These are phyloP conservation scores for Papilio dardanus DNA, from an alignment of 1,140 invertebrate genomes.

Conservation along the genomic window DNA sequence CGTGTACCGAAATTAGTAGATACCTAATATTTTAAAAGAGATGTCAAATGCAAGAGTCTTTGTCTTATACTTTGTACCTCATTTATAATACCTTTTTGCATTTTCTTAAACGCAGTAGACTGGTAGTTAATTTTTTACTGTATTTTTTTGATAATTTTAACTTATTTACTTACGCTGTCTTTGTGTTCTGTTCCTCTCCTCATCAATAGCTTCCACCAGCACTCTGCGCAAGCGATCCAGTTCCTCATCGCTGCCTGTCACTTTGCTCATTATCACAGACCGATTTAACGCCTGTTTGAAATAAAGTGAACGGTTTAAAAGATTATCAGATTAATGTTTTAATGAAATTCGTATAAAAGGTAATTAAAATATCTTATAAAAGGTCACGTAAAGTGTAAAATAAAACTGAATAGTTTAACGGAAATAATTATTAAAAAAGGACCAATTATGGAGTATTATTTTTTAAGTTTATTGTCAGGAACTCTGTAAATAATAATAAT, in stretches of 20 bases:
- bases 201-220: slow-evolving; percentile 74
- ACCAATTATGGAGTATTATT: background rate
- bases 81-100: background rate
- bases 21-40: too few species aligned
- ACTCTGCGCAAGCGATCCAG: slow-evolving; percentile 61
- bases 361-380: too few species aligned
- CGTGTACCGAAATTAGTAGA: too few species aligned
- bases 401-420: background rate
- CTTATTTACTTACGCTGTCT: slow-evolving; percentile 62
- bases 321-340: too few species aligned
- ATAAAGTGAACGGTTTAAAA: background rate
- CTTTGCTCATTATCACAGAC: slow-evolving; percentile 19
- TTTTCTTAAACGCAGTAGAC: too few species aligned
- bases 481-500: background rate
- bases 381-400: too few species aligned
- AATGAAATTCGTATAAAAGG: too few species aligned
- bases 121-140: background rate
- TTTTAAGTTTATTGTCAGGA: background rate
- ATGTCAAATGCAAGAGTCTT: background rate
- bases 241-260: slow-evolving; percentile 60
- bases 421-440: background rate
- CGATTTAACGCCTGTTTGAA: slow-evolving; percentile 26
- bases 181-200: slow-evolving; percentile 60
- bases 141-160: background rate
- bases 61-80: background rate